Evolutionary conservation across 1,140 invertebrate species (phyloP).

Genomic region (Berghia stephanieae): DNA sequence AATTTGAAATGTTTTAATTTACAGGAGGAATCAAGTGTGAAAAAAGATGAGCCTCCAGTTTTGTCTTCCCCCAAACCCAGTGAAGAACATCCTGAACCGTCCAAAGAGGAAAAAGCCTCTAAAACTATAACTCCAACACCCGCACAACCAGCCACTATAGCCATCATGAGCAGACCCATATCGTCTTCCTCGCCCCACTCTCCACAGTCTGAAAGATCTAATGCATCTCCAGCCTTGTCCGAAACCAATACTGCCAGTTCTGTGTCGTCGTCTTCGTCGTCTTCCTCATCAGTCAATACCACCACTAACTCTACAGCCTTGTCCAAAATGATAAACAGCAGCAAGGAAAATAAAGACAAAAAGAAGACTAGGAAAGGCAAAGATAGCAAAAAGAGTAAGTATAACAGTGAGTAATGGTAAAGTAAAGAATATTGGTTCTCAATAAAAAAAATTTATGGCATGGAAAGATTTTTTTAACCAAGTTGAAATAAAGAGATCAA

Average conservation of each 20-base stretch:
- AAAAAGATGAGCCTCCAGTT: no score
- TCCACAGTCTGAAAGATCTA: conserved; percentile 8
- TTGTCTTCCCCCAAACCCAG: no score
- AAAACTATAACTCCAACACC: background rate
- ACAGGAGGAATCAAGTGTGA: no score
- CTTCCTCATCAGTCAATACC: conserved; percentile 3
- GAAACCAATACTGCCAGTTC: conserved; percentile 28
- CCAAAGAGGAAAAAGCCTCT: conserved; percentile 16
- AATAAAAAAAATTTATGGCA: no score
- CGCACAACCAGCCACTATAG: conserved; percentile 5
- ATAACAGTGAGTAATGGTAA: no score
- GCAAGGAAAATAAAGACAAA: conserved; percentile 27
- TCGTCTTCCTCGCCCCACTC: background rate
- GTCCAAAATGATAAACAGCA: background rate
- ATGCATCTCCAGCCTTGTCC: conserved; percentile 25
- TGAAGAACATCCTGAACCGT: conserved; percentile 25
- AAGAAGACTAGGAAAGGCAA: conserved; percentile 36
- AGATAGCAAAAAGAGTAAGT: conserved; percentile 34
- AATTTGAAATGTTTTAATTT: no score
- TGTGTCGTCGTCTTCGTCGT: conserved; percentile 22
- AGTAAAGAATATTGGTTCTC: no score
- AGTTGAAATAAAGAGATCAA: no score
- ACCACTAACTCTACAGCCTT: no score
- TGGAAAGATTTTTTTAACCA: no score
- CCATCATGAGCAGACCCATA: no score